Evolutionary conservation across 2,888 invertebrate genomes (phyloP), one percentile per base, ranked within the genome.

Genomic region (Conus canariensis): DNA sequence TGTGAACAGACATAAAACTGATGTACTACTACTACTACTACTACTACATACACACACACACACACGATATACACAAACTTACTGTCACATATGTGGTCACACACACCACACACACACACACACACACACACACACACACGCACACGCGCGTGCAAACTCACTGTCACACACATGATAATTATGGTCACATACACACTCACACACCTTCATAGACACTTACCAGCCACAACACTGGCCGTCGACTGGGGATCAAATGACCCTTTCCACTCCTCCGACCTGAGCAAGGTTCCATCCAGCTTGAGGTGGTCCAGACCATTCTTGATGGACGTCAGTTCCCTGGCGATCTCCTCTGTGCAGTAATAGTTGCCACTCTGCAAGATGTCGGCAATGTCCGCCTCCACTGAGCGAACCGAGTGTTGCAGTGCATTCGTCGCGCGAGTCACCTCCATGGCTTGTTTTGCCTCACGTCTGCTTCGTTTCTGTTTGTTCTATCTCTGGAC

Each of bases 311-410:
- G 90, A 12, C 95, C 95, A 92, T 95, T 95, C 77, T 94, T 92
- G 85, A 96, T 94, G 10, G 93, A 91, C n/a, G 94, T 92, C 87
- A 96, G 91, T 85, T 95, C 94, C 60, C 94, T 92, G 80, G 93
- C 94, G 83, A 96, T 92, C 91, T 96, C 95, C 74, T 95, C 94
- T 12, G 96, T 96, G 87, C 95, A 94, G 92, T 96, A 96, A 92
- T 93, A 95, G 64, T 94, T 92, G 74, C 95, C 95, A 89, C 94
- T 94, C 64, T 93, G 92, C 59, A 94, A 91, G 80, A 95, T 92
- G 22, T 95, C 91, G 56, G 67, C 82, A 12, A 91, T 91, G 67
- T 89, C 89, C n/a, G 82, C 82, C 59, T 88, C 82, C 9, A 85
- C 87, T 0, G 90, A 64, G 0, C 45, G 64, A 45, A 89, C 70